Percentiles rank a stretch among this genome's conserved stretches.
Conservation (phyloP, 2,113 vertebrate genomes). For the Blennius ocellaris region DNA sequence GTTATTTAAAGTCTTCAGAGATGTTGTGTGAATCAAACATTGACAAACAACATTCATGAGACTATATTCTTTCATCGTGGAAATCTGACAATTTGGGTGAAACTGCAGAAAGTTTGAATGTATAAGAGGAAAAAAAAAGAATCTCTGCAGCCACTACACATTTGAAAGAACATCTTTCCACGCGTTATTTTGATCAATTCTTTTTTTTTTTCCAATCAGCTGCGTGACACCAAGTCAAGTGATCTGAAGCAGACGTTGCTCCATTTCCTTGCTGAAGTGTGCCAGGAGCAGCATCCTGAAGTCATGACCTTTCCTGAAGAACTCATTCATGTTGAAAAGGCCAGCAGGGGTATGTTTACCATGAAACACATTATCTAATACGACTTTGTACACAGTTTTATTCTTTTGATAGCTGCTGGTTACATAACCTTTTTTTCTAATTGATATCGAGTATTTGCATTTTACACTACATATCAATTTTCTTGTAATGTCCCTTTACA, state of each 20-base stretch:
- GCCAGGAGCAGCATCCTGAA: conserved; percentile 87
- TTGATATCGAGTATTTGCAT: neutral
- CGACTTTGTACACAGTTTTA: neutral
- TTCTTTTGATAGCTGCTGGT: neutral
- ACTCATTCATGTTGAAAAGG: conserved; percentile 92
- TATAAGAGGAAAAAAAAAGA: too few relatives aligned
- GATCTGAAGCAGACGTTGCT: conserved; percentile 90
- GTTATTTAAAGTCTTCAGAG: too few relatives aligned
- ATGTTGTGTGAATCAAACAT: too few relatives aligned
- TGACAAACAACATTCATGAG: too few relatives aligned
- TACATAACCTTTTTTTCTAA: conserved; percentile 1
- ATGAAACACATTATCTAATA: neutral
- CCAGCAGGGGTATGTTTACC: conserved; percentile 87
- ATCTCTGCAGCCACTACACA: too few relatives aligned
- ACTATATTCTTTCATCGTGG: too few relatives aligned
- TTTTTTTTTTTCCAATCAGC: conserved; percentile 70
- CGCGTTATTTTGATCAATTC: neutral
- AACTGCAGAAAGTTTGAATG: too few relatives aligned
- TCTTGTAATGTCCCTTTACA: neutral
- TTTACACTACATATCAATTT: neutral
- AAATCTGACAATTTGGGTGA: too few relatives aligned
- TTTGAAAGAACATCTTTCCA: too few relatives aligned
- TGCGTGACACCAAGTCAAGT: conserved; percentile 85
- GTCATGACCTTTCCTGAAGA: conserved; percentile 90
- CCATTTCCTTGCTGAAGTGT: conserved; percentile 90